Evolutionary conservation across 2,113 vertebrate genomes (phyloP).

Genomic region (Micronycteris hirsuta): DNA sequence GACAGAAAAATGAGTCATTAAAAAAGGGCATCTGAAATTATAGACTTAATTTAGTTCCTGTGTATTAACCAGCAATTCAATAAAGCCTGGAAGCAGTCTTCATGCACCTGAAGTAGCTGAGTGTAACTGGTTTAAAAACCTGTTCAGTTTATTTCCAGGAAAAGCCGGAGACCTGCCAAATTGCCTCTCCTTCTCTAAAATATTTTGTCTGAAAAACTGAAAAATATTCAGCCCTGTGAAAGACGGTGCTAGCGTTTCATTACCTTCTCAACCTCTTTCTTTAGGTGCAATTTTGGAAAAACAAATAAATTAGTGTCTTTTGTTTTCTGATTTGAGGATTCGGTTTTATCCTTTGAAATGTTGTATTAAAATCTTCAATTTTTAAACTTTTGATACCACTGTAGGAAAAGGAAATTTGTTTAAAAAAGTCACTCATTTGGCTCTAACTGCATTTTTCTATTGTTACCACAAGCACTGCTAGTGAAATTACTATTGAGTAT

Average conservation of each 20-base stretch:
- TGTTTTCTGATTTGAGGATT: background rate
- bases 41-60: constrained; percentile 62
- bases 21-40: constrained; percentile 50
- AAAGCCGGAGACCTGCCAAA: background rate
- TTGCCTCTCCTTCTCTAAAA: background rate
- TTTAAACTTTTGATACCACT: background rate
- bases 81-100: constrained; percentile 23
- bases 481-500: background rate
- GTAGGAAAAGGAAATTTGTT: background rate
- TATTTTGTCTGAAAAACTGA: background rate
- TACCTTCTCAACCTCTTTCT: background rate
- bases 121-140: background rate
- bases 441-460: background rate
- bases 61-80: constrained; percentile 54
- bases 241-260: background rate
- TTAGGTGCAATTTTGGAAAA: background rate
- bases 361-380: background rate
- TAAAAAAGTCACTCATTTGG: background rate
- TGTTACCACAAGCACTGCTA: background rate
- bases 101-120: background rate
- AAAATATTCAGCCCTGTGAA: background rate
- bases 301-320: background rate
- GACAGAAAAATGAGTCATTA: constrained; percentile 61
- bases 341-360: background rate
- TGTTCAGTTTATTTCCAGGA: background rate